These are phyloP conservation scores for Chrosomus eos DNA, from an alignment of 2,797 vertebrate genomes.

Conservation along the genomic window DNA sequence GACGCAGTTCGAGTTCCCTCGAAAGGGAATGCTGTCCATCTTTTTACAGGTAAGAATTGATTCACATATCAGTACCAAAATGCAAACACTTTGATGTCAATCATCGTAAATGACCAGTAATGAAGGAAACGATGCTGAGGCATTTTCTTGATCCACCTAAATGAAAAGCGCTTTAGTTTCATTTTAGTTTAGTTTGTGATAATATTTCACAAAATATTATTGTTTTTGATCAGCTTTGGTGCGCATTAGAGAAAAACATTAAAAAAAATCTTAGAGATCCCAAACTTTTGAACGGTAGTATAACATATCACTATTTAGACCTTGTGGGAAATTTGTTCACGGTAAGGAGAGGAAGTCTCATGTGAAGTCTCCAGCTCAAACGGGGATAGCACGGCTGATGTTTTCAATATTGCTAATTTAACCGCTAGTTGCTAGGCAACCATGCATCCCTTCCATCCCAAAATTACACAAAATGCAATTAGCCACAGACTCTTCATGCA, in stretches of 20 bases:
- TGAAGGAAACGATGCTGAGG: too few species aligned
- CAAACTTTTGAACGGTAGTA: not conserved
- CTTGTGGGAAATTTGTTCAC: not conserved
- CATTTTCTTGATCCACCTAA: too few species aligned
- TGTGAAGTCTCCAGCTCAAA: not conserved
- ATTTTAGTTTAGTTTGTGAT: not conserved
- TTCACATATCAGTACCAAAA: too few species aligned
- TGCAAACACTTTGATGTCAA: too few species aligned
- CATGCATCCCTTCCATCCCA: constrained; percentile 18
- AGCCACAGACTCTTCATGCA: constrained; percentile 10
- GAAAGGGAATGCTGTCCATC: too few species aligned
- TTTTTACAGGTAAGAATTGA: too few species aligned
- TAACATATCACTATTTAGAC: not conserved
- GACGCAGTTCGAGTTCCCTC: too few species aligned
- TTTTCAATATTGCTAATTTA: constrained; percentile 10
- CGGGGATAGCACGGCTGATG: not conserved
- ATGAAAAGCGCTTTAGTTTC: too few species aligned
- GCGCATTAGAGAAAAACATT: too few species aligned
- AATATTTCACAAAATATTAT: not conserved
- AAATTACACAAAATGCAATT: constrained; percentile 5
- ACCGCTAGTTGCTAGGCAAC: constrained; percentile 4
- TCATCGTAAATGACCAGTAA: too few species aligned
- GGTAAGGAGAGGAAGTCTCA: not conserved
- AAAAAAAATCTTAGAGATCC: too few species aligned
- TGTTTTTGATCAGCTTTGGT: too few species aligned